Evolutionary conservation across 2,113 vertebrate species (phyloP), one percentile per base, ranked within the genome.

Genomic region (Brevimyrus niger): DNA sequence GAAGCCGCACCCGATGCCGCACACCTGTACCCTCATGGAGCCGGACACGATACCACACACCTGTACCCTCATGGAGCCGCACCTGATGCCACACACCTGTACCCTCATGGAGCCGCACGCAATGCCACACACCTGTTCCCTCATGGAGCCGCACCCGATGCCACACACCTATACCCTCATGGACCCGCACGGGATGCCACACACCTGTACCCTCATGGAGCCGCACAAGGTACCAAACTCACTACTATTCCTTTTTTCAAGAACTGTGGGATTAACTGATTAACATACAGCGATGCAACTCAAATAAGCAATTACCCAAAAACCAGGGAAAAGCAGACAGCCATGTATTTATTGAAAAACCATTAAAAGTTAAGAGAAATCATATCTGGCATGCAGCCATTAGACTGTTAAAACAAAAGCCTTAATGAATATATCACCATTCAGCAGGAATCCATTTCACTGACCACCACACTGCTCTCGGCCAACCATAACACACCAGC

Each of bases 351-450:
- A 5, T 21, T 27, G 35, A 88, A 50, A 88, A 73, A 53, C 46
- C 88, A 82, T 88, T 82, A 76, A 88, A 23, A 82, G 69, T 80
- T 88, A 82, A 13, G 88, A 82, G 8, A 42, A 89, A 89, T 89
- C 13, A 27, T 76, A 27, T 31, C 48, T n/a, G 69, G 69, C 73
- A 55, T 13, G 35, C 69, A 38, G 48, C 69, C 48, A 82, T 82
- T 89, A 83, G 46, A 53, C 73, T 89, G 31, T 83, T 89, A 83
- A 89, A 89, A 82, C 73, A 89, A 44, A 82, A 82, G 17, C 73
- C 48, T 82, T 38, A 46, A 42, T 42, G 31, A 61, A 42, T 27
- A n/a, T 88, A n/a, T 21, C 69, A 76, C 48, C 88, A 88, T 82
- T 53, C 65, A 35, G 35, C 17, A 38, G 48, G 47, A 89, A 80